phyloP scores from a whole-genome alignment of 2,888 invertebrate genomes.

The Stegophylla sp. region DNA sequence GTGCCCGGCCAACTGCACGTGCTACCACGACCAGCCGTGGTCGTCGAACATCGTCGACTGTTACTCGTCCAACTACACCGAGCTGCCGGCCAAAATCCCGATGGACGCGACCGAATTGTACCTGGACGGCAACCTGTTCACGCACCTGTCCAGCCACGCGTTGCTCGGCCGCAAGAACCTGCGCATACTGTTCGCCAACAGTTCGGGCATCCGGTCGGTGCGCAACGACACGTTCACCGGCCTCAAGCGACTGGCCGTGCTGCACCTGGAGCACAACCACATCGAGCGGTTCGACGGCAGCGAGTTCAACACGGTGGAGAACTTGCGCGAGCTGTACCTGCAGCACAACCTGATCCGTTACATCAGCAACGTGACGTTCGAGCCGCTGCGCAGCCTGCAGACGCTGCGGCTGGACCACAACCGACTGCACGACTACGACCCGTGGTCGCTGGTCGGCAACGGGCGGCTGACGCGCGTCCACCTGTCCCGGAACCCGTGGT shows the following conservation, averaged over 20 bases:
- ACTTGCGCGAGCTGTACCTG: constrained; percentile 83
- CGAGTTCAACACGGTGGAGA: constrained; percentile 82
- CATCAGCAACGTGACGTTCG: constrained; percentile 86
- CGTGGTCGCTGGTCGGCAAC: constrained; percentile 84
- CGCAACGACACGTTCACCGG: constrained; percentile 92
- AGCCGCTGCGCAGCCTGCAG: constrained; percentile 80
- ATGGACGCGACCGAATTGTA: constrained; percentile 94
- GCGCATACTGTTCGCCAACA: constrained; percentile 84
- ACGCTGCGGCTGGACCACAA: constrained; percentile 86
- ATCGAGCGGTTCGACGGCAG: constrained; percentile 80
- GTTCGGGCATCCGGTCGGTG: constrained; percentile 82
- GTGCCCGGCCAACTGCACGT: constrained; percentile 90
- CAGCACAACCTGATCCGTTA: constrained; percentile 83
- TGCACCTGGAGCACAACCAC: constrained; percentile 88
- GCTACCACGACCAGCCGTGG: constrained; percentile 94
- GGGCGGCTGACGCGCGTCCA: constrained; percentile 85
- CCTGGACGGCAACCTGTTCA: constrained; percentile 87
- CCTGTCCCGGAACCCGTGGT: constrained; percentile 85
- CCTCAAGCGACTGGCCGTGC: constrained; percentile 76
- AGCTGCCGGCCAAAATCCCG: constrained; percentile 85
- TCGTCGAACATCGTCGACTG: constrained; percentile 91
- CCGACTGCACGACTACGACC: constrained; percentile 79
- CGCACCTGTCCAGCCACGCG: constrained; percentile 84
- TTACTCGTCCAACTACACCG: constrained; percentile 76
- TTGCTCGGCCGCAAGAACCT: constrained; percentile 92